Evolutionary conservation across 2,113 vertebrate genomes (phyloP), one percentile per base, ranked within the genome.

Genomic region (Emydura subglobosa): DNA sequence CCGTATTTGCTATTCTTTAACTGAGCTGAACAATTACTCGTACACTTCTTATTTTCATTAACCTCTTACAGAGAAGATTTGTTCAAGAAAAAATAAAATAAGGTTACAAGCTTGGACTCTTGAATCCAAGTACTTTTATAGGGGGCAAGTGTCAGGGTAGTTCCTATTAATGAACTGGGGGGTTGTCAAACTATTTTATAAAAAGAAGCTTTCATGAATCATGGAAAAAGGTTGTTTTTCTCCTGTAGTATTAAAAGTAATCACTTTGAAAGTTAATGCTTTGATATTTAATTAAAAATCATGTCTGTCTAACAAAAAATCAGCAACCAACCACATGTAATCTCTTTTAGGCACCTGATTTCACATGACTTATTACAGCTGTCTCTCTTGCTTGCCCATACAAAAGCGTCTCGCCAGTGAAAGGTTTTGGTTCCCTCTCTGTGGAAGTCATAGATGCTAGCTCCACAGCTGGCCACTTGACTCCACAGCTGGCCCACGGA

Each of bases 221-320:
- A 0, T 79, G 65, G 81, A 54, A 59, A 29, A 25, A 68, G 27
- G n/a, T 10, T 14, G 47, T 57, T 87, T 82, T 90, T 16, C 54
- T 54, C 50, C 39, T 54, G 47, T 68, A 76, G 6, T 10, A 2
- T 53, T 7, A 22, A 68, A 81, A 54, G 65, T 76, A 95, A 27
- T 81, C 82, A 85, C 80, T 93, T 89, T 3, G 59, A 42, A 79
- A 80, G 87, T 85, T 78, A 90, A 85, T 1, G n/a, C 19, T 72
- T 22, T 39, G 1, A 61, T 16, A n/a, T 83, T 81, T 79, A 29
- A 72, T 72, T 74, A 55, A 29, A 78, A 79, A 87, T 72, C 17
- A 4, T 14, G 47, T 57, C 42, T 7, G 47, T 47, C 93, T 50
- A 22, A 16, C 8, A n/a, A 74, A 10, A 72, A 39, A 72, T 22